Percentiles rank a stretch among this genome's conserved stretches.
These are phyloP conservation scores for Dipodomys spectabilis DNA, from an alignment of 2,113 vertebrate species.

Conservation along the genomic window DNA sequence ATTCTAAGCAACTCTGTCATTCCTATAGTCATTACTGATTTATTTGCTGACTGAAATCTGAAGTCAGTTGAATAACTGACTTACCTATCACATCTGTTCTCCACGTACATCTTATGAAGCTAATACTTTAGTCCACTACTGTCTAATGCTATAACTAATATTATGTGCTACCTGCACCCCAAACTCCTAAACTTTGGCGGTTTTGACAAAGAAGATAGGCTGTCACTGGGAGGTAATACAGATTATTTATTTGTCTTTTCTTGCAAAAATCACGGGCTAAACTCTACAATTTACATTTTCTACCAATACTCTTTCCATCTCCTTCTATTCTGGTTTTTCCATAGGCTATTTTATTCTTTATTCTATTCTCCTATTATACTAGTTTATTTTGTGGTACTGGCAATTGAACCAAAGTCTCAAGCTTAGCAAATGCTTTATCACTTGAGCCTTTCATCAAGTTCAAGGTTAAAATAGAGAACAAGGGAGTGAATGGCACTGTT, in stretches of 20 bases:
- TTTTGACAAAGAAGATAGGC: conserved; percentile 86
- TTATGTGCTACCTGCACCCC: conserved; percentile 75
- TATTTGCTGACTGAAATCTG: not conserved
- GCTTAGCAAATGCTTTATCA: not conserved
- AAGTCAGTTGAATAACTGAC: not conserved
- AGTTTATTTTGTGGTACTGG: no score
- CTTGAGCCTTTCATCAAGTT: not conserved
- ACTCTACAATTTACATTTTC: conserved; percentile 71
- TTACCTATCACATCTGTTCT: not conserved
- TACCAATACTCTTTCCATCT: not conserved
- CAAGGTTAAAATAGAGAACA: not conserved
- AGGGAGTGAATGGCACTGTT: no score
- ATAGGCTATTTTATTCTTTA: no score
- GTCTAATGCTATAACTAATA: conserved; percentile 81
- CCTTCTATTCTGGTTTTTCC: no score
- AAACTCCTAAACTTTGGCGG: conserved; percentile 79
- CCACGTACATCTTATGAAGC: conserved; percentile 32
- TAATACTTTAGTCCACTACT: conserved; percentile 62
- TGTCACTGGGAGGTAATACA: conserved; percentile 87
- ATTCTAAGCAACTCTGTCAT: not conserved
- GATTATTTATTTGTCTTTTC: conserved; percentile 87
- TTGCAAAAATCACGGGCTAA: conserved; percentile 81
- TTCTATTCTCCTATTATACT: not conserved
- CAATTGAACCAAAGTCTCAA: no score
- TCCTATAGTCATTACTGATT: not conserved